These are phyloP conservation scores for Amblyraja radiata DNA, from an alignment of 2,797 vertebrate species.

Conservation along the genomic window DNA sequence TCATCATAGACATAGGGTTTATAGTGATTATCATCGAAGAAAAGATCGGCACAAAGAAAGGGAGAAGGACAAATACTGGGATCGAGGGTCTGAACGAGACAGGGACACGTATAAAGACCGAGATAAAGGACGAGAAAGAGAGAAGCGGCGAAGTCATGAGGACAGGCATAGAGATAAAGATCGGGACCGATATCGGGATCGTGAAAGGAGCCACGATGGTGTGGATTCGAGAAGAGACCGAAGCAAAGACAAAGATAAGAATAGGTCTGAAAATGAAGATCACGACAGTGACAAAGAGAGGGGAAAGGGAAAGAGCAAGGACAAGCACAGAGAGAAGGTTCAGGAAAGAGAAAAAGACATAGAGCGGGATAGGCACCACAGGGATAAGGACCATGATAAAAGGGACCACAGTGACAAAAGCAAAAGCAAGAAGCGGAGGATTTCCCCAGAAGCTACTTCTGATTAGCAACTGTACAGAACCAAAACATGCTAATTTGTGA, in stretches of 20 bases:
- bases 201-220: slow-evolving; percentile 55
- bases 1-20: slow-evolving; percentile 67
- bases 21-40: slow-evolving; percentile 74
- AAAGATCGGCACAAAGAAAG: slow-evolving; percentile 75
- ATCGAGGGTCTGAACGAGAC: slow-evolving; percentile 62
- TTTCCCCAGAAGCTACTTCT: slow-evolving; percentile 21
- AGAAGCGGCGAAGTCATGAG: slow-evolving; percentile 59
- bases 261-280: slow-evolving; percentile 71
- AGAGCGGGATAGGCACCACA: slow-evolving; percentile 51
- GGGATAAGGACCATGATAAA: slow-evolving; percentile 44
- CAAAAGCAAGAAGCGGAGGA: slow-evolving; percentile 64
- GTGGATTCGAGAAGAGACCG: slow-evolving; percentile 57
- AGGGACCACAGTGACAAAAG: slow-evolving; percentile 65
- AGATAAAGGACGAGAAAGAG: slow-evolving; percentile 64
- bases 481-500: slow-evolving; percentile 20
- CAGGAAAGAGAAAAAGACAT: slow-evolving; percentile 70
- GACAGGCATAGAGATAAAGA: slow-evolving; percentile 67
- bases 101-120: slow-evolving; percentile 59
- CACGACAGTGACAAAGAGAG: slow-evolving; percentile 56
- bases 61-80: slow-evolving; percentile 56
- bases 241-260: slow-evolving; percentile 67
- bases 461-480: slow-evolving; percentile 16
- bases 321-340: slow-evolving; percentile 60
- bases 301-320: slow-evolving; percentile 61
- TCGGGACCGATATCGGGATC: slow-evolving; percentile 53